phyloP scores from a whole-genome alignment of 2,888 invertebrate genomes.

The Oscheius myriophilus region DNA sequence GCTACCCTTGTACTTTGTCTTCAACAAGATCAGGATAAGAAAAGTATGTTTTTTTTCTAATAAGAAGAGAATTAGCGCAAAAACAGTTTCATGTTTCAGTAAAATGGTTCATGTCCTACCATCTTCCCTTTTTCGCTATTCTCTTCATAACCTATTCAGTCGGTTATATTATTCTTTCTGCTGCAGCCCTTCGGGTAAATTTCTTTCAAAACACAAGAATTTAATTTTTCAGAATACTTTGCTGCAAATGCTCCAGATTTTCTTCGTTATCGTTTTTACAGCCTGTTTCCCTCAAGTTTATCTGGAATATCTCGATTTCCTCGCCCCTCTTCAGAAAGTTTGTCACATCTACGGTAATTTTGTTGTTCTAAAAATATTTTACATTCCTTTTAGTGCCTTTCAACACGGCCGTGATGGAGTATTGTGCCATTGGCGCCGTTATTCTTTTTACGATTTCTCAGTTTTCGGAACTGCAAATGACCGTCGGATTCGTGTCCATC shows the following conservation, averaged over 20 bases:
- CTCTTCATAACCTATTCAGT: background rate
- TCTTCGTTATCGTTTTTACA: background rate
- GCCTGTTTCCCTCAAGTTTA: background rate
- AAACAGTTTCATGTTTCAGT: too few species aligned
- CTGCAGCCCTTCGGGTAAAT: background rate
- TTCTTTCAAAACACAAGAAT: background rate
- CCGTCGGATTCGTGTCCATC: too few species aligned
- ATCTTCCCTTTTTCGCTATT: background rate
- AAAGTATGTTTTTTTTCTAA: background rate
- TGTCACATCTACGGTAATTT: too few species aligned
- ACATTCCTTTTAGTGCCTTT: too few species aligned
- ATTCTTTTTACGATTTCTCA: too few species aligned
- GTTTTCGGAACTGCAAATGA: too few species aligned
- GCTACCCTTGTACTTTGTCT: slow-evolving; percentile 10
- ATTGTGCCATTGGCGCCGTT: too few species aligned
- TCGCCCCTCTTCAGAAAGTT: background rate
- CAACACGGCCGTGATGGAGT: too few species aligned
- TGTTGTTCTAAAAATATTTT: too few species aligned
- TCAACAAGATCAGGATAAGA: slow-evolving; percentile 10
- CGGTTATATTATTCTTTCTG: background rate
- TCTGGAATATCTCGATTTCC: background rate
- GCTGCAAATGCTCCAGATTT: background rate
- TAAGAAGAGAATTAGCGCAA: too few species aligned
- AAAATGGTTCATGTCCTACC: slow-evolving; percentile 18
- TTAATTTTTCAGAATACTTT: background rate